Percentiles rank a stretch among this genome's conserved stretches.
These are phyloP conservation scores for Acyrthosiphon pisum DNA, from an alignment of 1,140 invertebrate genomes.

Conservation along the genomic window DNA sequence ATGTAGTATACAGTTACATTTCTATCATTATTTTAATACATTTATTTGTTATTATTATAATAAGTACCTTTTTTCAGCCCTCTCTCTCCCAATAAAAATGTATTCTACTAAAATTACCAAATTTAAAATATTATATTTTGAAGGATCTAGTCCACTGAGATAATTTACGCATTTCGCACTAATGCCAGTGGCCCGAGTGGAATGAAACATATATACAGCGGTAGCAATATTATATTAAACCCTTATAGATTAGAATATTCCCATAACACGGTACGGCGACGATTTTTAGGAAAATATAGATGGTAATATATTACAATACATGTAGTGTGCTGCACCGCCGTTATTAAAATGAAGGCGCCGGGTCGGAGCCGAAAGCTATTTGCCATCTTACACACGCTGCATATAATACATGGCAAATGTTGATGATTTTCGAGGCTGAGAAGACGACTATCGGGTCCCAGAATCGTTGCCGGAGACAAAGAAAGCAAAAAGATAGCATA, in stretches of 20 bases:
- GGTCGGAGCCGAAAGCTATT: constrained; percentile 10
- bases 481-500: neutral
- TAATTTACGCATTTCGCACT: neutral
- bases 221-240: neutral
- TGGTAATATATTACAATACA: neutral
- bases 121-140: no score
- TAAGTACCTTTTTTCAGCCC: neutral
- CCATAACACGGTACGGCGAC: neutral
- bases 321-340: neutral
- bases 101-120: neutral
- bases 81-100: neutral
- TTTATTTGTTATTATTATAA: neutral
- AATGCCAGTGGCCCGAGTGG: neutral
- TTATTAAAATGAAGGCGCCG: constrained; percentile 44
- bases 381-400: neutral
- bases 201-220: neutral
- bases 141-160: neutral
- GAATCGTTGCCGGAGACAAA: neutral
- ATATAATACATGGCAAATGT: neutral
- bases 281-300: constrained; percentile 23
- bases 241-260: neutral
- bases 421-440: neutral
- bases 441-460: neutral
- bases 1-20: no score
- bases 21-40: no score